A percentile compares a stretch with the other conserved stretches of the same genome.
These are phyloP conservation scores for Sebastes schlegelii DNA, from an alignment of 2,113 vertebrate species.

Conservation along the genomic window DNA sequence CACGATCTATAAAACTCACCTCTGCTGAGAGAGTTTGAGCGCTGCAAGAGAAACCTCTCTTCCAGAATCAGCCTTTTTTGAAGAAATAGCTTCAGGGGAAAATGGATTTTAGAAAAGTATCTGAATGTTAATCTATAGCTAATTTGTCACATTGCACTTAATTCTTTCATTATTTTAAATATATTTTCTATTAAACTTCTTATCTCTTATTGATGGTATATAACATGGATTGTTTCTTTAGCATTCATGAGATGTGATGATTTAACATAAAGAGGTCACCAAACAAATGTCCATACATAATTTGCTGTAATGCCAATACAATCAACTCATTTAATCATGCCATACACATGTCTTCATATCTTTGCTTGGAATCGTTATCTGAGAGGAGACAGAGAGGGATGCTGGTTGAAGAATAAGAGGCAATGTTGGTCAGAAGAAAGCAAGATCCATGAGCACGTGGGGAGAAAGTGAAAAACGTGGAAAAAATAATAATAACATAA, in stretches of 20 bases:
- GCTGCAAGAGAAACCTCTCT: constrained; percentile 6
- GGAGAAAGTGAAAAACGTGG: neutral
- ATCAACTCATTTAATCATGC: neutral
- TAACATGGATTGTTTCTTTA: neutral
- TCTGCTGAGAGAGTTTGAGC: neutral
- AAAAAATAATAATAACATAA: constrained; percentile 1
- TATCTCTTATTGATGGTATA: neutral
- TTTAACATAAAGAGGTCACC: neutral
- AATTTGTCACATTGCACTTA: neutral
- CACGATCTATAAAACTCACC: neutral
- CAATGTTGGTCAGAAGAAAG: neutral
- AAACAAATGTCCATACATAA: neutral
- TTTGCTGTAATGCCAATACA: neutral
- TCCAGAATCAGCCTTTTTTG: too few species aligned
- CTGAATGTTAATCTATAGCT: neutral
- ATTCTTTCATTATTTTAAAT: neutral
- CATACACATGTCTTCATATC: neutral
- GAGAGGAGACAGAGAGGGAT: neutral
- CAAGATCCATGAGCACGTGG: neutral
- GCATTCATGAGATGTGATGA: neutral
- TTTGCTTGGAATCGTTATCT: neutral
- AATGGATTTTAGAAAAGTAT: neutral
- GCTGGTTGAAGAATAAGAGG: neutral
- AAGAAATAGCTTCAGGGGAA: neutral
- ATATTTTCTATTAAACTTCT: neutral